phyloP scores from a whole-genome alignment of 2,797 vertebrate species.

The Liasis olivaceus region DNA sequence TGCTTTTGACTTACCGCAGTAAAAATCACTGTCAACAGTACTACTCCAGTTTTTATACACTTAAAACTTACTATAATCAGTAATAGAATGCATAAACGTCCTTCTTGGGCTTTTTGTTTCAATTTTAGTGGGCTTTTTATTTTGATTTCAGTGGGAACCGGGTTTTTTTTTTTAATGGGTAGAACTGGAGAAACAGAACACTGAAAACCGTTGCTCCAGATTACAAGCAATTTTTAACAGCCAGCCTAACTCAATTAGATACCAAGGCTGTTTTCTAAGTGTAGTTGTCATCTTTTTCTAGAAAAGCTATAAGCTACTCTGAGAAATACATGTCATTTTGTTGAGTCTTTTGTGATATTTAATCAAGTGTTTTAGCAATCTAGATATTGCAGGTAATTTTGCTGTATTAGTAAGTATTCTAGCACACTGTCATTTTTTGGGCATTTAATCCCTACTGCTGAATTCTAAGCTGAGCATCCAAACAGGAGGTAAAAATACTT shows the following conservation, averaged over 20 bases:
- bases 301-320: not conserved
- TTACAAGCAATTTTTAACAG: not conserved
- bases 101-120: no score
- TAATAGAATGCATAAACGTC: no score
- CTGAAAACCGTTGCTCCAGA: no score
- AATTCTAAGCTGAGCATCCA: not conserved
- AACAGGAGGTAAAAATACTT: not conserved
- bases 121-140: no score
- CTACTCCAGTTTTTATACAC: no score
- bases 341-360: not conserved
- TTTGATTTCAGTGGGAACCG: no score
- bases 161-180: no score
- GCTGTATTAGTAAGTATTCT: not conserved
- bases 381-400: not conserved
- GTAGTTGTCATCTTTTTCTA: not conserved
- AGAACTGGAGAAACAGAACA: no score
- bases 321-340: not conserved
- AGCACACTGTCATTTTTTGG: no score
- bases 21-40: no score
- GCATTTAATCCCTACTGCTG: not conserved
- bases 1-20: no score
- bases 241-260: not conserved
- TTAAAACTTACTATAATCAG: no score
- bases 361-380: not conserved
- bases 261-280: not conserved